Percentiles rank a stretch among this genome's conserved stretches.
Conservation (phyloP, 2,113 vertebrate species). For the Barbus barbus region DNA sequence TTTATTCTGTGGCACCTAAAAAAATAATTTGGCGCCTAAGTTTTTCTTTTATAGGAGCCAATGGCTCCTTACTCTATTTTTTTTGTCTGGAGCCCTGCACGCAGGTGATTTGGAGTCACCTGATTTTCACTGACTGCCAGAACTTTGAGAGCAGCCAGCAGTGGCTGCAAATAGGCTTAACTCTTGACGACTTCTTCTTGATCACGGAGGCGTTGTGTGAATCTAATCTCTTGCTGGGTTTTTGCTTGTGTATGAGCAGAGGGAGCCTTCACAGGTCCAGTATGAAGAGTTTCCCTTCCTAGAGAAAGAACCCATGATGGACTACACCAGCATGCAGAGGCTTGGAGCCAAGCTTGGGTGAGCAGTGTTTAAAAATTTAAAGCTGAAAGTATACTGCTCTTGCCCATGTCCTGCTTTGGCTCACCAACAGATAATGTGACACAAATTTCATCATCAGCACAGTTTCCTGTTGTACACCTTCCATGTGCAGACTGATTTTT, state of each 20-base stretch:
- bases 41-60: no score
- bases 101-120: not conserved
- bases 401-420: not conserved
- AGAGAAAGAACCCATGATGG: constrained; percentile 86
- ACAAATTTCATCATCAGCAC: not conserved
- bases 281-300: constrained; percentile 90
- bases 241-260: constrained; percentile 63
- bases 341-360: constrained; percentile 94
- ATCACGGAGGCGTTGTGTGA: not conserved
- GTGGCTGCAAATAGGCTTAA: not conserved
- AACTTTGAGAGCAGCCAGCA: not conserved
- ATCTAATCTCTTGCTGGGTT: constrained; percentile 39
- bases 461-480: not conserved
- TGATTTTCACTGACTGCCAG: not conserved
- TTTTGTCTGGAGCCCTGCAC: no score
- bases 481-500: not conserved
- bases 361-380: constrained; percentile 53
- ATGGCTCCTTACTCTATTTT: no score
- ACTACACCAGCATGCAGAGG: constrained; percentile 91
- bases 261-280: constrained; percentile 76
- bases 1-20: no score
- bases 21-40: no score
- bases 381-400: no score
- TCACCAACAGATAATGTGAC: not conserved
- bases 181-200: not conserved